Conservation (phyloP, 30 jellyfish, hydroid and myxozoan genomes). For the Aurelia sp. region DNA sequence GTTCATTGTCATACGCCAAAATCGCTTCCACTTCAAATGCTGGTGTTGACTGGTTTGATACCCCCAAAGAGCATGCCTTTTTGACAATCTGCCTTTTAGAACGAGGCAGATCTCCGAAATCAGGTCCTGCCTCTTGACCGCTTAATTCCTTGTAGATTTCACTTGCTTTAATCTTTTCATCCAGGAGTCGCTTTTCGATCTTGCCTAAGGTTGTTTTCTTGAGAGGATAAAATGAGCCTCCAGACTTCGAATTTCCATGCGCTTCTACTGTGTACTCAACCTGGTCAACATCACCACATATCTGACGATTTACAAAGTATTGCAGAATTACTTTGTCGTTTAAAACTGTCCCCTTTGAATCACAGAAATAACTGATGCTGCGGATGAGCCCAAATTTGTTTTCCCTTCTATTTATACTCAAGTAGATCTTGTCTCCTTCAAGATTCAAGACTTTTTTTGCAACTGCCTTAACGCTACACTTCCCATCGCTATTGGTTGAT, state of each 20-base stretch:
- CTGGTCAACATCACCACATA: conserved; percentile 29
- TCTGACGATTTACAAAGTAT: conserved; percentile 2
- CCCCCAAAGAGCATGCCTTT: conserved; percentile 1
- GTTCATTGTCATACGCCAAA: conserved; percentile 9
- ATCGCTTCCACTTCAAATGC: conserved; percentile 18
- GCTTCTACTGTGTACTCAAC: conserved; percentile 3
- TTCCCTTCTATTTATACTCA: conserved; percentile 1
- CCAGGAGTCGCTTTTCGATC: background rate
- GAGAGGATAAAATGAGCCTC: conserved; percentile 9
- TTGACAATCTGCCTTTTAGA: conserved; percentile 7
- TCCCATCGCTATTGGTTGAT: background rate
- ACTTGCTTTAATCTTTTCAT: background rate
- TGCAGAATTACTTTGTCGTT: conserved; percentile 7
- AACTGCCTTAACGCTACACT: too few relatives aligned
- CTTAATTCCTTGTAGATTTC: background rate
- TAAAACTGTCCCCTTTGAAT: background rate
- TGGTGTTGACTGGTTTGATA: conserved; percentile 4
- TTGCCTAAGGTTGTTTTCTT: conserved; percentile 19
- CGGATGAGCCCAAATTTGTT: conserved; percentile 8
- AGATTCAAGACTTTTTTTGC: background rate
- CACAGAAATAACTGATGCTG: conserved; percentile 1
- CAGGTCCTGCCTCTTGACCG: background rate
- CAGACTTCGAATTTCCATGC: conserved; percentile 21
- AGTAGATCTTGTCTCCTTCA: background rate
- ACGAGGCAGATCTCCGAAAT: conserved; percentile 25